Base-by-base conservation (phyloP, 1,140 invertebrate genomes). In the Neotoxoptera formosana region DNA sequence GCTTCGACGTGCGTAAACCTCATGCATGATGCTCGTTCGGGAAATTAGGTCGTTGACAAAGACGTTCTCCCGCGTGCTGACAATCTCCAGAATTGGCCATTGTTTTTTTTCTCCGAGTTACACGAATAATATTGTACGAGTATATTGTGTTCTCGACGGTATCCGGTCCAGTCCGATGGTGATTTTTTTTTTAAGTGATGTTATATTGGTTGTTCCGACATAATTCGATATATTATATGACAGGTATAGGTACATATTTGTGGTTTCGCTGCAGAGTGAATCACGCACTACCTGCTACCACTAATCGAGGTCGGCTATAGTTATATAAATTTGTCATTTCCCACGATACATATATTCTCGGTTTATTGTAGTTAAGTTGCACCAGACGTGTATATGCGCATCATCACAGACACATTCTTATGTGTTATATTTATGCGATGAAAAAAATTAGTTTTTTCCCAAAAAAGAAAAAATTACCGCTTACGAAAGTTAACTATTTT, bases 1-100 rank as follows among this genome's bases (percentile, higher is more conserved):
- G 60, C 60, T 76, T 76, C 30, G 30, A 76, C 60, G 25, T 17
- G 21, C 17, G 36, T 47, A 86, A 4, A 86, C 45, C 25, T 86
- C 30, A 86, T 47, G n/a, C 30, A 53, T 56, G 51, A 53, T 56
- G 51, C 21, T 41, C 41, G 11, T 23, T 36, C 88, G 25, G 48
- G 51, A 89, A 89, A 89, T 89, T 89, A 25, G 88, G 88, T 89
- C 88, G 51, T 89, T 56, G 88, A 89, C 88, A 89, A 89, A 25
- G 88, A 48, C 51, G 51, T 89, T 89, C 45, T 56, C 34, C 34
- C 20, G 88, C 20, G 88, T 20, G 23, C 2, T 34, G 51, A 89
- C 51, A 36, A 89, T 89, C 20, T 34, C 7, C n/a, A 53, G n/a
- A 56, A 89, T 89, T 89, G 21, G 51, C n/a, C 7, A 89, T 89